Percentiles rank a stretch among this genome's conserved stretches.
These are phyloP conservation scores for Aythya baeri DNA, from an alignment of 2,113 vertebrate species.

Conservation along the genomic window DNA sequence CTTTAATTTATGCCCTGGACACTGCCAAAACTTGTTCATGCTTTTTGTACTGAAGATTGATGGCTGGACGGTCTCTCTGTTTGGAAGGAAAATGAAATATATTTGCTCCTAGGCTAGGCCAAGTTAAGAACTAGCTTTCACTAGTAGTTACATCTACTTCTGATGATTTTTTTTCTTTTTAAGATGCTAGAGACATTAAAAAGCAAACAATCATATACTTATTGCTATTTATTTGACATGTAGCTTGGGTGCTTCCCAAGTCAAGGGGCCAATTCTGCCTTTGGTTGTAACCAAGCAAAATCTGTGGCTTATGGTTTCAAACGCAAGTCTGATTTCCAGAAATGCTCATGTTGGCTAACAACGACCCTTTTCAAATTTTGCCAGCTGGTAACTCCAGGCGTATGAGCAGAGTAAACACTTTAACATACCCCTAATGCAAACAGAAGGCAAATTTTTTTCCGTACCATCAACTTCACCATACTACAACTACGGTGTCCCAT, in stretches of 20 bases:
- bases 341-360: background rate
- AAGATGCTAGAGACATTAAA: conserved; percentile 7
- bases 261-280: background rate
- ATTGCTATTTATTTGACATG: background rate
- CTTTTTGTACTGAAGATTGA: conserved; percentile 65
- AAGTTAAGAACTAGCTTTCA: conserved; percentile 38
- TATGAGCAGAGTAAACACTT: conserved; percentile 2
- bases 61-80: conserved; percentile 42
- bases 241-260: background rate
- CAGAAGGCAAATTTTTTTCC: background rate
- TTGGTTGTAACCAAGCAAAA: background rate
- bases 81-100: conserved; percentile 39
- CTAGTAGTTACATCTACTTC: background rate
- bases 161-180: background rate
- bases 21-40: conserved; percentile 63
- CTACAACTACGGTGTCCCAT: background rate
- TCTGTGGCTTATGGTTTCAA: conserved; percentile 5
- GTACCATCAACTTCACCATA: background rate
- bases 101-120: background rate
- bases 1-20: conserved; percentile 47
- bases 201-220: conserved; percentile 31
- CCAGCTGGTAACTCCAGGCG: background rate
- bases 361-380: conserved; percentile 30
- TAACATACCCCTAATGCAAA: background rate
- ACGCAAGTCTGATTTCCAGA: conserved; percentile 24